Evolutionary conservation across 1,140 invertebrate genomes (phyloP), one percentile per base, ranked within the genome.

Genomic region (Hermetia illucens): DNA sequence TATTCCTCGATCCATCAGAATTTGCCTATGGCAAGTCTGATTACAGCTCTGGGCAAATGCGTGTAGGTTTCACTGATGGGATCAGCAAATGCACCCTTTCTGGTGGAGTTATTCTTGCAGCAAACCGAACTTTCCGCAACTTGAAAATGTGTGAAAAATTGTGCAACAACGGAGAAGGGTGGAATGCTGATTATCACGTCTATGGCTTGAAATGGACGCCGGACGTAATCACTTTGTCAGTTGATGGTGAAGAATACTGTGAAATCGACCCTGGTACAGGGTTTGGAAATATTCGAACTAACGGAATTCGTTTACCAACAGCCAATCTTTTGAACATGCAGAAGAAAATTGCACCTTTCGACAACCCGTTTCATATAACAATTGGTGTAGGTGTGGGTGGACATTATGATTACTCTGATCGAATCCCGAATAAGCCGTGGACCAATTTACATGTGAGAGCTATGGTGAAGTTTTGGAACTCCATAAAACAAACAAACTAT

Each of bases 271-370:
- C 58, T 2, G 49, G 55, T 1, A 43, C 44, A 12, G 47, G 48
- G 1, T 47, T 58, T 29, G 62, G 62, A 1, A 63, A 64, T 44
- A n/a, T n/a, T n/a, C 34, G 36, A 0, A 45, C 43, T 3, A 58
- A 48, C 4, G 44, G 51, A 3, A 43, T 61, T 6, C 22, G 58
- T 10, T 42, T 30, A 53, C 66, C 22, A 42, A 65, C 38, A 53
- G 53, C 21, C 30, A 51, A 34, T 41, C 40, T 61, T 19, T n/a
- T n/a, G n/a, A 50, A 49, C 25, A 49, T 44, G 8, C 60, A 62
- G 8, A 51, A 49, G 0, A 66, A 64, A 15, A 68, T 81, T 50
- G 76, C 79, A 3, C 75, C 82, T 0, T 84, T 83, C 52, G 77
- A 87, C 55, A 69, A 75, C 55, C 70, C 79, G 32, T 61, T 60